Evolutionary conservation across 2,888 invertebrate species (phyloP).

Genomic region (Sacculina carcini): DNA sequence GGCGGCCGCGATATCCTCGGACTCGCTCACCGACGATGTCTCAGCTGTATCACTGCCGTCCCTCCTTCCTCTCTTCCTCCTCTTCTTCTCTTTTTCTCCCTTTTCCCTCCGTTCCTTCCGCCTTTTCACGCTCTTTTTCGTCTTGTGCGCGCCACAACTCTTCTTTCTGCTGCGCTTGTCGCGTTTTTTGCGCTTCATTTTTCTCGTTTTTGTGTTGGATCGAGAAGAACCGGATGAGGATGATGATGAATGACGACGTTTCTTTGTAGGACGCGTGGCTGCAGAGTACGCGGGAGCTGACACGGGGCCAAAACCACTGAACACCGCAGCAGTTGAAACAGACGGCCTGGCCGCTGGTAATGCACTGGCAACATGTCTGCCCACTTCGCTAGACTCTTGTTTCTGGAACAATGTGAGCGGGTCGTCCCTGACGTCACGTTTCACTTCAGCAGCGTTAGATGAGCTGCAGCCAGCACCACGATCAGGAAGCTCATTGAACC

Average conservation of each 20-base stretch:
- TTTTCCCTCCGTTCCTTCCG: neutral
- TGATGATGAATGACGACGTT: neutral
- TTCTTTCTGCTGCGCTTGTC: slow-evolving; percentile 10
- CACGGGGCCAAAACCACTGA: neutral
- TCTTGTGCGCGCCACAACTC: slow-evolving; percentile 14
- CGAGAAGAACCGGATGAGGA: neutral
- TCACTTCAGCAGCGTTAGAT: slow-evolving; percentile 21
- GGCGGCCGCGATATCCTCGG: slow-evolving; percentile 17
- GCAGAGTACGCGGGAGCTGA: neutral
- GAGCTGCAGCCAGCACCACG: slow-evolving; percentile 14
- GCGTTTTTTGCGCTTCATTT: slow-evolving; percentile 5
- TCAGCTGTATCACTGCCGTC: neutral
- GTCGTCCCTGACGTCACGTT: slow-evolving; percentile 26
- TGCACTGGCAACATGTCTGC: no score
- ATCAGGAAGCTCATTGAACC: slow-evolving; percentile 15
- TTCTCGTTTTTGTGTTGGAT: slow-evolving; percentile 12
- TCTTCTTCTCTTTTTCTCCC: neutral
- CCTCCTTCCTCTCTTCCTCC: neutral
- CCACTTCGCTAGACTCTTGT: no score
- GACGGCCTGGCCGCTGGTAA: no score
- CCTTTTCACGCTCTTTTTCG: slow-evolving; percentile 16
- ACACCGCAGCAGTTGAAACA: no score
- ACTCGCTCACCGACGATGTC: slow-evolving; percentile 12
- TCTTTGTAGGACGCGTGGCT: neutral
- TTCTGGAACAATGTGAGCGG: neutral